Base-by-base conservation (phyloP, 2,888 invertebrate genomes). In the Cabera pusaria region DNA sequence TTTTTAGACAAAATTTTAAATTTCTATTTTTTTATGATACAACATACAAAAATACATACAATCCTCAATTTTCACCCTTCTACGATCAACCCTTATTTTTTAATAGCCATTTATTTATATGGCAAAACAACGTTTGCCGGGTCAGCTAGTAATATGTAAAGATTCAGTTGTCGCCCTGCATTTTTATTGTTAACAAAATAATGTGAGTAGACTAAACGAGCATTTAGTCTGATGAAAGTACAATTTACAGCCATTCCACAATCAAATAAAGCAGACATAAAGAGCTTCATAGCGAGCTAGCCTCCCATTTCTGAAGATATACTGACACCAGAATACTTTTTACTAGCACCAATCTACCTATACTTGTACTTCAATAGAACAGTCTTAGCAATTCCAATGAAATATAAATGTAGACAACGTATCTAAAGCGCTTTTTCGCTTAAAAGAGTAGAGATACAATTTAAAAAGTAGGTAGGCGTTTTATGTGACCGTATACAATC, bases 241-340 rank as follows among this genome's bases (percentile, higher is more conserved):
- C 60, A 59, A 59, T 83, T 83, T 79, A 82, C 60, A 64, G 54
- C 66, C 55, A 54, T 59, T 60, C 64, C 69, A 63, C 56, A 62
- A 62, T 61, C 67, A 65, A 75, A 82, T 81, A 81, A 81, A 81
- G 69, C 49, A 56, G 61, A 57, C 65, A 71, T 81, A 78, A 79
- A 82, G 53, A 46, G 57, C 56, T 66, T 51, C 5, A 25, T 25
- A 20, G n/a, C n/a, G 10, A 22, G 5, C 20, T 68, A 46, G 38
- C 32, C 37, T 25, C 26, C 36, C 45, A 47, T 41, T 40, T 24
- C 44, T 34, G 12, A 33, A 26, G 26, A 52, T 36, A 39, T 35
- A 56, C 54, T 59, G 60, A 44, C 59, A 39, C 49, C 46, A 52
- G 50, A 56, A 65, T 64, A 64, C 46, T 62, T 64, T 69, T 28